A percentile compares a stretch with the other conserved stretches of the same genome.
Conservation (phyloP, 1,140 invertebrate species). For the Schlechtendalia chinensis region DNA sequence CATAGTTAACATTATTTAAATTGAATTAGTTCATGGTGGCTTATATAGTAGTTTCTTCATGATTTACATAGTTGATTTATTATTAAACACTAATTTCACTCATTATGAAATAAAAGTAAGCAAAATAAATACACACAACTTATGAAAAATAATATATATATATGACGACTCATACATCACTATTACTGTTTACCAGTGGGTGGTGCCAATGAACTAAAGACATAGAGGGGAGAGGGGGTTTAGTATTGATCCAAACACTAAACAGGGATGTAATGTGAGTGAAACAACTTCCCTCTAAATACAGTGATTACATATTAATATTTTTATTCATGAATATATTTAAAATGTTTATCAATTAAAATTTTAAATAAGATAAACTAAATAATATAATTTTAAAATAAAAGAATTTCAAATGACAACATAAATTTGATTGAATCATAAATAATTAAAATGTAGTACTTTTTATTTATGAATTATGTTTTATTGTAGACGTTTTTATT, state of each 20-base stretch:
- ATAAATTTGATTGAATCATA: too few species aligned
- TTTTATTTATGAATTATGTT: too few species aligned
- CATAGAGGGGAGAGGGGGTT: not conserved
- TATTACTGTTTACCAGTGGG: slow-evolving; percentile 31
- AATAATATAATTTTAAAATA: not conserved
- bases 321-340: not conserved
- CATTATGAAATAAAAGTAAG: not conserved
- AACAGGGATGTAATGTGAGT: slow-evolving; percentile 32
- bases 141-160: not conserved
- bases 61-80: slow-evolving; percentile 27
- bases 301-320: slow-evolving; percentile 15
- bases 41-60: slow-evolving; percentile 38
- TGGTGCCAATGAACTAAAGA: slow-evolving; percentile 3
- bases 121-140: slow-evolving; percentile 14
- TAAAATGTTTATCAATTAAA: not conserved
- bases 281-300: slow-evolving; percentile 4
- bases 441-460: too few species aligned
- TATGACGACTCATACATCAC: slow-evolving; percentile 12
- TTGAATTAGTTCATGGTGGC: slow-evolving; percentile 23
- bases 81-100: not conserved
- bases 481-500: too few species aligned
- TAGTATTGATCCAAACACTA: slow-evolving; percentile 47
- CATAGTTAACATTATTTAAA: slow-evolving; percentile 10
- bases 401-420: too few species aligned
- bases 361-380: not conserved